Conservation (phyloP, 1,140 invertebrate species). For the Cataglyphis hispanica region DNA sequence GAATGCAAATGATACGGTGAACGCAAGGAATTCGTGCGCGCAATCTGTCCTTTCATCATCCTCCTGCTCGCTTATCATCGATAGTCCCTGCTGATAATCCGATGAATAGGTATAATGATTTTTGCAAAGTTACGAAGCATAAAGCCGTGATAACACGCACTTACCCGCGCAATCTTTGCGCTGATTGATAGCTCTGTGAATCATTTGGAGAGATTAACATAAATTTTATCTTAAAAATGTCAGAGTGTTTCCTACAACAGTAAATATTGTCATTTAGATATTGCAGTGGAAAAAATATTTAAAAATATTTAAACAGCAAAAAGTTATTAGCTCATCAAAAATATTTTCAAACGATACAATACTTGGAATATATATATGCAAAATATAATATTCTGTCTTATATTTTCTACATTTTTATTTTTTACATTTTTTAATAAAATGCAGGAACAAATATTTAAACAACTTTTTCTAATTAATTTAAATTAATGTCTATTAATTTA, state of each 20-base stretch:
- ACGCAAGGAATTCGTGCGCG: not conserved
- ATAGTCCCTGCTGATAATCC: not conserved
- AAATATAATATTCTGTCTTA: not conserved
- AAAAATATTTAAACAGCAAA: not conserved
- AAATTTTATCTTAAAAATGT: conserved; percentile 25
- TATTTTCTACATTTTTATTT: not conserved
- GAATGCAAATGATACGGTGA: not conserved
- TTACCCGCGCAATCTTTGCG: conserved; percentile 16
- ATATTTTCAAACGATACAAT: not conserved
- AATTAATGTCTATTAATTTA: not conserved
- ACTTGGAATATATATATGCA: not conserved
- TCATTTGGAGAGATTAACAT: conserved; percentile 19
- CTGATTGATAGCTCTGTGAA: conserved; percentile 24
- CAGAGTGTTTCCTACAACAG: not conserved
- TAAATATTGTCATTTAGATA: not conserved
- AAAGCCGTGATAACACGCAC: conserved; percentile 4
- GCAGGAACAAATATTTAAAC: not conserved
- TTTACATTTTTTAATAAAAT: not conserved
- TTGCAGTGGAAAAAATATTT: not conserved
- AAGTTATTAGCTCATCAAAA: not conserved
- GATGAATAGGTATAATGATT: not conserved
- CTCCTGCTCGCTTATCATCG: not conserved
- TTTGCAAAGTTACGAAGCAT: not conserved
- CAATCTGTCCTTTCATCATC: not conserved
- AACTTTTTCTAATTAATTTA: not conserved